These are phyloP conservation scores for Galemys pyrenaicus DNA, from an alignment of 2,113 vertebrate species.

Conservation along the genomic window DNA sequence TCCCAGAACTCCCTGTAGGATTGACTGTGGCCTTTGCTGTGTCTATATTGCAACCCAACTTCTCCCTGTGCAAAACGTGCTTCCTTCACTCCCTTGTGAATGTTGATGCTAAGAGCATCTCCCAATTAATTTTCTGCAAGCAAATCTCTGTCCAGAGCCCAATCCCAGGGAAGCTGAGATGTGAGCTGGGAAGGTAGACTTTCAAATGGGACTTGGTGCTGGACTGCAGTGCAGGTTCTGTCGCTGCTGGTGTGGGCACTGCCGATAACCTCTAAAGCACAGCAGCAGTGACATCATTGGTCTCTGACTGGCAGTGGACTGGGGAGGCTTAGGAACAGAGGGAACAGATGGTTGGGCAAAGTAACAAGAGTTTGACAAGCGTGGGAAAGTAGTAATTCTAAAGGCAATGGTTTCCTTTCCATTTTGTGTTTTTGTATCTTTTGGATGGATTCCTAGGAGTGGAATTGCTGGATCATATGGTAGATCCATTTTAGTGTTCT, in stretches of 20 bases:
- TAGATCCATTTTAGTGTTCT: too few species aligned
- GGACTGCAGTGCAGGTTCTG: not conserved
- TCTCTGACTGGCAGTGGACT: not conserved
- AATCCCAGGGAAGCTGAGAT: not conserved
- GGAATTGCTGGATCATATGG: too few species aligned
- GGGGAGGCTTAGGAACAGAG: not conserved
- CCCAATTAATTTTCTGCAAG: not conserved
- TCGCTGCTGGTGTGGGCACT: too few species aligned
- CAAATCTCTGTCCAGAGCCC: not conserved
- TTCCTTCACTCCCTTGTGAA: not conserved
- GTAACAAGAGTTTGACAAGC: not conserved
- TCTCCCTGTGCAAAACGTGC: not conserved
- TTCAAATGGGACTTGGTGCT: not conserved
- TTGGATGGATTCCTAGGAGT: too few species aligned
- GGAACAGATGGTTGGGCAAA: not conserved
- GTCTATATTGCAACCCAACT: not conserved
- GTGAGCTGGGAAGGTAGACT: not conserved
- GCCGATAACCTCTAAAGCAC: accelerated
- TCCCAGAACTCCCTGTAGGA: not conserved
- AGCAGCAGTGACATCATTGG: not conserved
- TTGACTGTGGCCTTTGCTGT: not conserved
- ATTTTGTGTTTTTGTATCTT: too few species aligned
- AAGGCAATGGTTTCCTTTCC: not conserved
- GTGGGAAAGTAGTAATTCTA: not conserved
- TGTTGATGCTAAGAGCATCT: accelerated